These are phyloP conservation scores for Pristionchus mayeri DNA, from an alignment of 2,888 invertebrate genomes.

Conservation along the genomic window DNA sequence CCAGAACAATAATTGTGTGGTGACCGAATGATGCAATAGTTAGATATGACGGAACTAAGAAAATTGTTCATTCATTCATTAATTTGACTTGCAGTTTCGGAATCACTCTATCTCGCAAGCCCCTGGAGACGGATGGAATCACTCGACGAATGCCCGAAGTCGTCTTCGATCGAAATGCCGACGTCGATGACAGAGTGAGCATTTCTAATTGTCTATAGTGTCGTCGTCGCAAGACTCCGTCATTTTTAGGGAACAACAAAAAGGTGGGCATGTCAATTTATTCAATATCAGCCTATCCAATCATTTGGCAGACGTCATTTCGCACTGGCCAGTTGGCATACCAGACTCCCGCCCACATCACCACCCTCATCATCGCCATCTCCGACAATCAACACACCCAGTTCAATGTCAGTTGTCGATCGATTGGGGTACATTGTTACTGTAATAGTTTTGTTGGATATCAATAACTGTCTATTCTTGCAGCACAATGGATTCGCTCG, in stretches of 20 bases:
- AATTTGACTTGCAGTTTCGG: constrained; percentile 28
- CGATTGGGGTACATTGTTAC: no score
- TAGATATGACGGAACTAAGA: no score
- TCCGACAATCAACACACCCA: background rate
- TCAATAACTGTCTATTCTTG: background rate
- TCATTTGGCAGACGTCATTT: background rate
- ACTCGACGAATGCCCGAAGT: constrained; percentile 15
- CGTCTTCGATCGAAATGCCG: background rate
- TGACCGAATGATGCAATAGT: no score
- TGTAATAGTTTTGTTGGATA: no score
- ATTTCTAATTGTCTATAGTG: no score
- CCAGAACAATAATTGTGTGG: no score
- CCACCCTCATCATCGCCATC: background rate
- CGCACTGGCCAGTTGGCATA: background rate
- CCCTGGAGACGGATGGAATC: background rate
- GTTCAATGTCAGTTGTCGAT: background rate
- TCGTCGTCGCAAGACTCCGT: no score
- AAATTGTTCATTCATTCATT: no score
- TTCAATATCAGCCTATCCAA: no score
- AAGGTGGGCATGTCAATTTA: no score
- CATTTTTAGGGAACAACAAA: no score
- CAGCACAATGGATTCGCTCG: background rate
- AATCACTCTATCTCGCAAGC: background rate
- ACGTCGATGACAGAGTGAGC: constrained; percentile 2
- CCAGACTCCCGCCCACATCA: background rate